Evolutionary conservation across 2,113 vertebrate species (phyloP).

Genomic region (Lates calcarifer): DNA sequence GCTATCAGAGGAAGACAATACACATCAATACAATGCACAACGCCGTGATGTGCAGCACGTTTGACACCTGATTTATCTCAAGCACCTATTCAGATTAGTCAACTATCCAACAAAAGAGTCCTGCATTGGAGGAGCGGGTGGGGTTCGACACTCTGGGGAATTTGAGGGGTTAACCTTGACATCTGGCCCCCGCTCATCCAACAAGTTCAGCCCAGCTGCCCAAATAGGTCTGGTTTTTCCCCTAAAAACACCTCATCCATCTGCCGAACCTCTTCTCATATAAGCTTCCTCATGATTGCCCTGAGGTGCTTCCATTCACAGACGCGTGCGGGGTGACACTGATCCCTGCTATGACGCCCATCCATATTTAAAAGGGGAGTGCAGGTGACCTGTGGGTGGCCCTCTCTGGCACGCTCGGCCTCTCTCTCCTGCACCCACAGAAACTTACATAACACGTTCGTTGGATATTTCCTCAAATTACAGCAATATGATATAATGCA

Average conservation of each 20-base stretch:
- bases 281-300: conserved; percentile 70
- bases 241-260: conserved; percentile 82
- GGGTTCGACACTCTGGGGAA: conserved; percentile 66
- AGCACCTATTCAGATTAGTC: conserved; percentile 78
- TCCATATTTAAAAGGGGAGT: conserved; percentile 85
- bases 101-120: conserved; percentile 68
- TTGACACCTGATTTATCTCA: conserved; percentile 84
- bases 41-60: conserved; percentile 64
- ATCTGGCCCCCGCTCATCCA: conserved; percentile 77
- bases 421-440: conserved; percentile 46
- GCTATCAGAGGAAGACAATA: conserved; percentile 81
- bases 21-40: conserved; percentile 69
- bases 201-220: conserved; percentile 72
- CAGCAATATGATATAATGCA: conserved; percentile 78
- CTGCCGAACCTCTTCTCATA: conserved; percentile 79
- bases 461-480: conserved; percentile 82
- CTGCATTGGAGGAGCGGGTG: conserved; percentile 34
- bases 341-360: conserved; percentile 81
- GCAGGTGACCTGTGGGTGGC: conserved; percentile 76
- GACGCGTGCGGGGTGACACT: conserved; percentile 81
- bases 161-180: conserved; percentile 72
- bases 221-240: conserved; percentile 70
- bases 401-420: conserved; percentile 56
- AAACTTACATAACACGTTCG: conserved; percentile 63
- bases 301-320: conserved; percentile 66